Conservation (phyloP, 2,888 invertebrate species). For the Cylloceria caligata region DNA sequence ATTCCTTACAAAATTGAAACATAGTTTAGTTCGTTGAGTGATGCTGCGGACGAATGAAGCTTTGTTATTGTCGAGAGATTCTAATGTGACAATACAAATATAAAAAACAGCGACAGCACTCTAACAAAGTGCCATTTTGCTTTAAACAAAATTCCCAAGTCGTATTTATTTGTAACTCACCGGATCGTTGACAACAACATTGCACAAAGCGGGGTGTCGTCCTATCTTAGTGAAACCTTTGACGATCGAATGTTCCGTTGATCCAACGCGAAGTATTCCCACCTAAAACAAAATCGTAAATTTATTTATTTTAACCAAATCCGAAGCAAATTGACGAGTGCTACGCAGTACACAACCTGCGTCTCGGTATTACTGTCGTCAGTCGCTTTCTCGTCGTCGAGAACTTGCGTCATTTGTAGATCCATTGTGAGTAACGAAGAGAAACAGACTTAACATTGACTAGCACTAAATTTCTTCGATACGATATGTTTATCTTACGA, state of each 20-base stretch:
- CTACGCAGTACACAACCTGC: conserved; percentile 16
- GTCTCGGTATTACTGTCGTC: neutral
- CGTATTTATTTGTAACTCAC: conserved; percentile 66
- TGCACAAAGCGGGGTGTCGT: conserved; percentile 63
- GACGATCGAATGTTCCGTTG: conserved; percentile 59
- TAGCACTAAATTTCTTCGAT: neutral
- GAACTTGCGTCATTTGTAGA: conserved; percentile 42
- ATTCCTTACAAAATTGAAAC: too few species aligned
- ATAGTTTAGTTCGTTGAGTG: too few species aligned
- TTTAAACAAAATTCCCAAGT: too few species aligned
- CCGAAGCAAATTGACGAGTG: neutral
- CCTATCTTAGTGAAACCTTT: conserved; percentile 73
- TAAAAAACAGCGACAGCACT: too few species aligned
- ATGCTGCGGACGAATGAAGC: too few species aligned
- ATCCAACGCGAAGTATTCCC: conserved; percentile 65
- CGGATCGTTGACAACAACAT: conserved; percentile 65
- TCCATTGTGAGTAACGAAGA: neutral
- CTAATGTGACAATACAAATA: too few species aligned
- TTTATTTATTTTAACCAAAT: neutral
- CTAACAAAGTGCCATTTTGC: too few species aligned
- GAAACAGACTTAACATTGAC: neutral
- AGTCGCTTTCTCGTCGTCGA: conserved; percentile 12
- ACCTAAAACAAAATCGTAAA: conserved; percentile 63
- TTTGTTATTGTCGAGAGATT: too few species aligned
- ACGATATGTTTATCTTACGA: neutral